phyloP scores from a whole-genome alignment of 1,140 invertebrate species.

The Aphelenchoides besseyi region DNA sequence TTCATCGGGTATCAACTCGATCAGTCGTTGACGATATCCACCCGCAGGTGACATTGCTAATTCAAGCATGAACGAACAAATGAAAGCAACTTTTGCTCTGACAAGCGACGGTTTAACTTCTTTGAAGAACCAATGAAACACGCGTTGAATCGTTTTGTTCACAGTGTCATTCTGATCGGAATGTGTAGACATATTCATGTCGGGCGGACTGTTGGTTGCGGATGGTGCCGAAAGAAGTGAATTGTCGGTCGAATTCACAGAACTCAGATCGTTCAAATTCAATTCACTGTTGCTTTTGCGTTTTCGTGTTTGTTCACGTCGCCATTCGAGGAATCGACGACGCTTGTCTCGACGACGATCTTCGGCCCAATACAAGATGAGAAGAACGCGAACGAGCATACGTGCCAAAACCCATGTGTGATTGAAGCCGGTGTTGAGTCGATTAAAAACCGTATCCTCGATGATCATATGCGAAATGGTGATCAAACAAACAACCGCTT shows the following conservation, averaged over 20 bases:
- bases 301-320: conserved; percentile 25
- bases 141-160: not conserved
- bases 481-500: conserved; percentile 35
- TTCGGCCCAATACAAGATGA: conserved; percentile 37
- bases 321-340: not conserved
- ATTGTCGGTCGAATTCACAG: not conserved
- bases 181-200: not conserved
- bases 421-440: conserved; percentile 15
- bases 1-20: conserved; percentile 42
- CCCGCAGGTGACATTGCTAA: conserved; percentile 38
- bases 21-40: conserved; percentile 34
- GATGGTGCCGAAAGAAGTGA: not conserved
- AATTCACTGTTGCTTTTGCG: conserved; percentile 15
- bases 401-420: conserved; percentile 35
- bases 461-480: conserved; percentile 22
- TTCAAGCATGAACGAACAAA: conserved; percentile 41
- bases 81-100: conserved; percentile 36
- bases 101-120: conserved; percentile 27
- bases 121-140: conserved; percentile 38
- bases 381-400: conserved; percentile 40
- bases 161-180: not conserved
- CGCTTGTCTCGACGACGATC: conserved; percentile 23
- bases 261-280: conserved; percentile 8
- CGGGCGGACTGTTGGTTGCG: not conserved
- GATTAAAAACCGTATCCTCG: not conserved